Evolutionary conservation across 2,888 invertebrate genomes (phyloP), one percentile per base, ranked within the genome.

Genomic region (Scaptomyza caliginosa): DNA sequence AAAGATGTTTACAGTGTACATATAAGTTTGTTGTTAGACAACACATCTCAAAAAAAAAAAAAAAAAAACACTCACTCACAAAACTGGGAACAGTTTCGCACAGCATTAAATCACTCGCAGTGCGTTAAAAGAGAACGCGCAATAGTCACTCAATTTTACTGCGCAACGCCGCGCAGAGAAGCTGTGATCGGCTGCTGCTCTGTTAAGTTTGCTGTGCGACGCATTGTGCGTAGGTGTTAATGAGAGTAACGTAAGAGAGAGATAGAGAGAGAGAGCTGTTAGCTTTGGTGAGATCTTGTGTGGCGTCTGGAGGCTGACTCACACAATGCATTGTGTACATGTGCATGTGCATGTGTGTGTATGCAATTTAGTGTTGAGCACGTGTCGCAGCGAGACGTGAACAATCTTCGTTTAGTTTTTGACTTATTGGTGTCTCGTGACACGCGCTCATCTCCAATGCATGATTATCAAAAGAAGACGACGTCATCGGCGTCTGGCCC

Each of bases 231-330:
- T 63, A 74, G 74, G 71, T 40, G 70, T 52, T 21, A 13, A 45
- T 46, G 36, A n/a, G 19, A 38, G 13, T 6, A n/a, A 26, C 23
- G 23, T 23, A 43, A 24, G 45, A 32, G 43, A 2, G 17, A 32
- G 26, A 24, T 45, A 11, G 38, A 24, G 30, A 38, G 24, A 39
- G 40, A n/a, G 50, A 49, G 68, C 50, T 73, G 52, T 26, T 49
- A 67, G 45, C 67, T 50, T 46, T 19, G 74, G 46, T 32, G 46
- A n/a, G n/a, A 73, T 73, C 74, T 68, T 42, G 46, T 26, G 32
- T 10, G 45, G 60, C 48, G 66, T 71, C 73, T 67, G 73, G 71
- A 72, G 17, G 72, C 74, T 72, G 72, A 72, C 74, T 73, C 71
- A 69, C 56, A 40, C 34, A 34, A n/a, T 51, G 45, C 58, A 8